Evolutionary conservation across 1,140 invertebrate species (phyloP).

Genomic region (Drosophila baimaii): DNA sequence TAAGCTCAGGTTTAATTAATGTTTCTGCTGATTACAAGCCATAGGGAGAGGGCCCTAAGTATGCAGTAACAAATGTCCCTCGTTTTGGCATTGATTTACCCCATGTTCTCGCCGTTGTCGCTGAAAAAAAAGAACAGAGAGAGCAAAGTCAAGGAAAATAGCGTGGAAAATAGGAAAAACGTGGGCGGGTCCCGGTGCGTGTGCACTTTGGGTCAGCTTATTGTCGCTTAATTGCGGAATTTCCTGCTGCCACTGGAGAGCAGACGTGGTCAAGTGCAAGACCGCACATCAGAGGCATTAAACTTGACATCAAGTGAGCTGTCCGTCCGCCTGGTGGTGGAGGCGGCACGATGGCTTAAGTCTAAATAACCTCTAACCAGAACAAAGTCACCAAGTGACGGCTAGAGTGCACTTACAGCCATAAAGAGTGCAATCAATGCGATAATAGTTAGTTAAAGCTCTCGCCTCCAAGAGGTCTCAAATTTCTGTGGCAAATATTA

Average conservation of each 20-base stretch:
- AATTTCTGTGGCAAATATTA: background rate
- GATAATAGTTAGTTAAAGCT: constrained; percentile 9
- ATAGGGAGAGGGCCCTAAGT: constrained; percentile 26
- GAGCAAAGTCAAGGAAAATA: background rate
- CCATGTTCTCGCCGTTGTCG: constrained; percentile 43
- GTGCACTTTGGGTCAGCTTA: constrained; percentile 69
- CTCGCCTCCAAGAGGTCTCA: background rate
- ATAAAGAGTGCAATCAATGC: constrained; percentile 26
- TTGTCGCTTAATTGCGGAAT: constrained; percentile 69
- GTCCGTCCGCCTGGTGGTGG: background rate
- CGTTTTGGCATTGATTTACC: constrained; percentile 68
- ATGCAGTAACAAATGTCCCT: constrained; percentile 56
- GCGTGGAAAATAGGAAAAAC: constrained; percentile 46
- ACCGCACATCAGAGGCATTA: constrained; percentile 32
- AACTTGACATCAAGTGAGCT: constrained; percentile 44
- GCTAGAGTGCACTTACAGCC: constrained; percentile 20
- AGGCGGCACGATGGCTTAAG: constrained; percentile 18
- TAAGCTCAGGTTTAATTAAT: constrained; percentile 73
- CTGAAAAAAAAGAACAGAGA: background rate
- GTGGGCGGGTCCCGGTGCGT: constrained; percentile 34
- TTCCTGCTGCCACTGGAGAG: constrained; percentile 34
- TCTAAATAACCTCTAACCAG: constrained; percentile 27
- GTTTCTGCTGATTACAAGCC: constrained; percentile 54
- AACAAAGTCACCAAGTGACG: constrained; percentile 10
- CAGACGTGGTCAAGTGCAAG: constrained; percentile 33